Percentiles rank a stretch among this genome's conserved stretches.
These are phyloP conservation scores for Leuciscus waleckii DNA, from an alignment of 2,797 vertebrate species.

Conservation along the genomic window DNA sequence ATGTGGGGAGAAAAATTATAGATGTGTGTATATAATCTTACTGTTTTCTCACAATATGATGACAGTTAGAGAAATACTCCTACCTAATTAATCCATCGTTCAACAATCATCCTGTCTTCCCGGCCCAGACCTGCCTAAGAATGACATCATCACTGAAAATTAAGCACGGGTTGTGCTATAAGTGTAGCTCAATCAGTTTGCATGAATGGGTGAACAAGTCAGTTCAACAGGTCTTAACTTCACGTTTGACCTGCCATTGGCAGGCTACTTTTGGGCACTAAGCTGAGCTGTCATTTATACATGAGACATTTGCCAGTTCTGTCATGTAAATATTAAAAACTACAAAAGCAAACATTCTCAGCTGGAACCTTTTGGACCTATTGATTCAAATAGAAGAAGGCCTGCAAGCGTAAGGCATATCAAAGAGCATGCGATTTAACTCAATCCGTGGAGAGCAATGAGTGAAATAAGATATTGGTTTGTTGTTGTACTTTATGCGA, in stretches of 20 bases:
- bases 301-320: neutral
- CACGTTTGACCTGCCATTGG: neutral
- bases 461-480: constrained; percentile 72
- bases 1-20: neutral
- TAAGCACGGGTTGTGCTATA: neutral
- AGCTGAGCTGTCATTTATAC: neutral
- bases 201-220: neutral
- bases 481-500: constrained; percentile 79
- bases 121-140: neutral
- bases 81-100: neutral
- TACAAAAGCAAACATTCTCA: neutral
- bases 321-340: neutral
- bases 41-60: constrained; percentile 5
- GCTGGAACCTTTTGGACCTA: neutral
- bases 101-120: neutral
- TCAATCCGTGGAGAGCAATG: constrained; percentile 62
- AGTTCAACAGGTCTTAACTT: constrained; percentile 24
- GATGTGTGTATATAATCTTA: neutral
- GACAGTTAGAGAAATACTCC: constrained; percentile 2
- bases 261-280: neutral
- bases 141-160: constrained; percentile 19
- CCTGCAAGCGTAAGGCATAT: constrained; percentile 24
- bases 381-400: neutral
- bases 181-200: neutral
- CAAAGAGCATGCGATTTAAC: constrained; percentile 30